Evolutionary conservation across 1,140 invertebrate genomes (phyloP), one percentile per base, ranked within the genome.

Genomic region (Drosophila yakuba): DNA sequence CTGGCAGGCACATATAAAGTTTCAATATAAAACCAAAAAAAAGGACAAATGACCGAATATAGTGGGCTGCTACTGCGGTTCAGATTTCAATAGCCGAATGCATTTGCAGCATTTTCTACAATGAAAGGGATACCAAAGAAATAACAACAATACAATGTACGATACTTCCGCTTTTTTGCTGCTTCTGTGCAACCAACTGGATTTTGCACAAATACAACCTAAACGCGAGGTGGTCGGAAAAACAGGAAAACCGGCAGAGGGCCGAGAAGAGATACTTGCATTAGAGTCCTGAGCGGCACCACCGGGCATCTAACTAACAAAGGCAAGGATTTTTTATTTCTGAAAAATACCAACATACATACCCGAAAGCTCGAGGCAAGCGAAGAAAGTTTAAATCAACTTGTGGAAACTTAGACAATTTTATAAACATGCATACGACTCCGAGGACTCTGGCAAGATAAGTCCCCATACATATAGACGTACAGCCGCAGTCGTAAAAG

Each of bases 381-480:
- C 66, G 52, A 79, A 74, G 75, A 83, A 88, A 88, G 83, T 86
- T 86, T 86, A 86, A 86, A 86, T 86, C 83, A 86, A 86, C 83
- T 86, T 86, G 83, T 86, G 83, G 83, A 84, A 86, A 86, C 88
- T 86, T 88, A 83, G 83, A 86, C 83, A 88, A 86, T 86, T 86
- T 86, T 86, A 88, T 86, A 86, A 86, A 86, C 82, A 86, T 76
- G 74, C 74, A 82, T 55, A 66, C 47, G 62, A 48, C 38, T 44
- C 38, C 55, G 38, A 52, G 57, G 17, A 51, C 62, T 50, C 44
- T 36, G 44, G 44, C 43, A 64, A 54, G 68, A 63, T 48, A 58
- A 67, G 64, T 71, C 66, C 52, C 47, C 20, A 17, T 51, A 57
- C 32, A 61, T 83, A 60, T 57, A 45, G 47, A 66, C 54, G 54